Base-by-base conservation (phyloP, 2,113 vertebrate genomes). In the rabbit (Oryctolagus cuniculus) region DNA sequence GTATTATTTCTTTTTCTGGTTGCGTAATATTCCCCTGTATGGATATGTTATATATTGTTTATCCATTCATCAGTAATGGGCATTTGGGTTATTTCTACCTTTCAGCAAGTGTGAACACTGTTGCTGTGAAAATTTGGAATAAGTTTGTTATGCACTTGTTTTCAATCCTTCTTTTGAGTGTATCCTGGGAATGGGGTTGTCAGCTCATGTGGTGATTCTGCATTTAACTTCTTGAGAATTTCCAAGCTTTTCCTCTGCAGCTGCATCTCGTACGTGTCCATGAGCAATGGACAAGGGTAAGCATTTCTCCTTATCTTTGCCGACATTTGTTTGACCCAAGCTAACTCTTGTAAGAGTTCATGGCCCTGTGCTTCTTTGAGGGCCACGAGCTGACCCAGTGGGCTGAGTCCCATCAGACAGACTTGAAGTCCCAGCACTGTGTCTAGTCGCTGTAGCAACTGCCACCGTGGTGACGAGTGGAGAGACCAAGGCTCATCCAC, bases 141-240 rank as follows among this genome's bases (percentile, higher is more conserved):
- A 51, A 10, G 31, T 86, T 63, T 64, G 53, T 86, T 61, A 66
- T 17, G 13, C 19, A 24, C 29, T 44, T 61, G 5, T 88, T 92
- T 92, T 92, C 85, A 83, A 0, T 44, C 44, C 44, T 84, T 78
- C 44, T 70, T 72, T 49, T 21, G 58, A 34, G 66, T 49, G 0
- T 44, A 58, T 31, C 51, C 63, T n/a, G 36, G 1, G 24, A 53
- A 49, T 75, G 5, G 61, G 86, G 74, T 49, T 74, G 15, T 64
- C 49, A 70, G 85, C 3, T 83, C 69, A 34, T 29, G 12, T n/a
- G 27, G 25, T 61, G 69, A 66, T 31, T 79, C 58, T 83, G 13
- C 44, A n/a, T 75, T 69, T 77, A 86, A 66, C n/a, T 83, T 80
- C 87, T 64, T 72, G 9, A 74, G 80, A 84, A 72, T 29, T 75